Base-by-base conservation (phyloP, 2,797 vertebrate species). In the Cyprinodon diabolis region DNA sequence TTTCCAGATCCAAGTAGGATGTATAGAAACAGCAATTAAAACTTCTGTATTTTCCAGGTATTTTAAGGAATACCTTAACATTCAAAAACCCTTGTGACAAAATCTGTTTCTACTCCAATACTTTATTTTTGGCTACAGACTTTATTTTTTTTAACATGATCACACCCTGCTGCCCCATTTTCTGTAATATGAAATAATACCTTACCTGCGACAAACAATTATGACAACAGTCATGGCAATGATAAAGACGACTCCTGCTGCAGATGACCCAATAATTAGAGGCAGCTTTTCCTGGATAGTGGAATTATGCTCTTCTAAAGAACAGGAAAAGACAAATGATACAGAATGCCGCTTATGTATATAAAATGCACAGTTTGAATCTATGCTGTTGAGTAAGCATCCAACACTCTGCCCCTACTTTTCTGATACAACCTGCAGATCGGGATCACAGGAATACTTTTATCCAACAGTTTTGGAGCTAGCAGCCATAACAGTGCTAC, bases 241-340 rank as follows among this genome's bases (percentile, higher is more conserved):
- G 89, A 99, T 95, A 91, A 99, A 97, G 84, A 99, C 96, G 19
- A 98, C 76, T 0, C 96, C 97, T 0, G 97, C 96, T 0, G 96
- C 96, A 0, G 97, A 96, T 35, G 97, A 98, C 80, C 98, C 98
- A 0, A 99, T 96, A 86, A 99, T 98, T 80, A 99, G 97, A 0
- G 97, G 97, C 37, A 99, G 94, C 80, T 99, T 98, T 93, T 99
- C 97, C 89, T 97, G 96, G 83, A 99, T 93, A 6, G 96, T 98
- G 82, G 96, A 97, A 88, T 96, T 96, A 84, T 99, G 98, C 85
- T 99, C 97, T 0, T 96, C 98, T 99, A 90, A 21, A 87, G 37
- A 21, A 52, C 37, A 12, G 11, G 63, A 25, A 58, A 17, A 63
- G 37, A 60, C 58, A 60, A 60, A 37, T n/a, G 37, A n/a, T 19